These are phyloP conservation scores for Conops quadrifasciatus DNA, from an alignment of 2,888 invertebrate genomes.

Conservation along the genomic window DNA sequence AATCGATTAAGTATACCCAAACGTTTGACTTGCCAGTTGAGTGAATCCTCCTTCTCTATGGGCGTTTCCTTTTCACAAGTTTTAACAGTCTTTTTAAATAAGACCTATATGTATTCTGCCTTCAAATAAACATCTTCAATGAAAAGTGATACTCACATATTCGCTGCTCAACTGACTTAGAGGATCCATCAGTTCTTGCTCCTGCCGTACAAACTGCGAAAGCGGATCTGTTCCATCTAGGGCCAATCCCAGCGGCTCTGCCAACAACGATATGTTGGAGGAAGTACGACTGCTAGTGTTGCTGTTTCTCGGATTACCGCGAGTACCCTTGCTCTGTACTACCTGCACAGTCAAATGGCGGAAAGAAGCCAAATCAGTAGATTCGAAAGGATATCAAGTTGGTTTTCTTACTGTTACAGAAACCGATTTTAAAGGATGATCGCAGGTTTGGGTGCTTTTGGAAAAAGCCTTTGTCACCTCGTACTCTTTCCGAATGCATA, in stretches of 20 bases:
- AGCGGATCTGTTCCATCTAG: slow-evolving; percentile 80
- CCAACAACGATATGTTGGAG: slow-evolving; percentile 66
- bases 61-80: slow-evolving; percentile 50
- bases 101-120: slow-evolving; percentile 47
- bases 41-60: slow-evolving; percentile 64
- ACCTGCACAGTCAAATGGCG: slow-evolving; percentile 59
- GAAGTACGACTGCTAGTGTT: slow-evolving; percentile 67
- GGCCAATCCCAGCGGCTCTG: slow-evolving; percentile 67
- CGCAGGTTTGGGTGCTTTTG: slow-evolving; percentile 59
- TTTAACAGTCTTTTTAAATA: slow-evolving; percentile 50
- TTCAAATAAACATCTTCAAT: neutral
- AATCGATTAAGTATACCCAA: slow-evolving; percentile 85
- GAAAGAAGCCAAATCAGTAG: neutral
- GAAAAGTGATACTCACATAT: slow-evolving; percentile 50
- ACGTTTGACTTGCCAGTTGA: slow-evolving; percentile 81
- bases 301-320: slow-evolving; percentile 57
- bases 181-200: slow-evolving; percentile 70
- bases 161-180: slow-evolving; percentile 70
- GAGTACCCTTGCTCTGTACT: slow-evolving; percentile 67
- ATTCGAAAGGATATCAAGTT: neutral
- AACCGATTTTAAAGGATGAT: slow-evolving; percentile 71
- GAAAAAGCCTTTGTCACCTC: slow-evolving; percentile 54
- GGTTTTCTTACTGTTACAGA: slow-evolving; percentile 63
- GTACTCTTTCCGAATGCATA: slow-evolving; percentile 57
- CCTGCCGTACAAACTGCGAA: slow-evolving; percentile 73